Conservation (phyloP, 2,888 invertebrate genomes). For the Polietes domitor region DNA sequence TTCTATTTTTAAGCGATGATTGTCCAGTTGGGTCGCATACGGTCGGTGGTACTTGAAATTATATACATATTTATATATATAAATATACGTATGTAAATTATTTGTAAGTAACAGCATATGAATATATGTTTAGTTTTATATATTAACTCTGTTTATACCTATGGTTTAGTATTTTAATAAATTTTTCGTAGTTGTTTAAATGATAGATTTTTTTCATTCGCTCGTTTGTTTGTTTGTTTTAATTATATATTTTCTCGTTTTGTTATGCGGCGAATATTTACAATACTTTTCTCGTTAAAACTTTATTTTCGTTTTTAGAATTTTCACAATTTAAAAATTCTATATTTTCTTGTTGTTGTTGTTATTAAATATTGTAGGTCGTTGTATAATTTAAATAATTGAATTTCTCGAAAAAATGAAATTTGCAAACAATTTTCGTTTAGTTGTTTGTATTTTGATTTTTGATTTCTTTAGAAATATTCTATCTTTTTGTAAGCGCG, state of each 20-base stretch:
- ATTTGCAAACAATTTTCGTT: constrained; percentile 27
- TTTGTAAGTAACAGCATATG: no score
- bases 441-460: constrained; percentile 50
- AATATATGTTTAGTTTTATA: no score
- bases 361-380: no score
- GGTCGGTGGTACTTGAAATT: neutral
- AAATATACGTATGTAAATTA: no score
- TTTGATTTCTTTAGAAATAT: constrained; percentile 41
- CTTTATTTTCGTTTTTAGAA: constrained; percentile 37
- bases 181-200: neutral
- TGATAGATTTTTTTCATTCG: constrained; percentile 30
- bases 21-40: neutral
- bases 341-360: neutral
- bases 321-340: no score
- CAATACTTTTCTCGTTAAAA: neutral
- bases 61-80: no score
- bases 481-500: constrained; percentile 31
- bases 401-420: neutral
- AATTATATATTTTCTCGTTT: constrained; percentile 11
- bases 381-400: no score
- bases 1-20: constrained; percentile 38
- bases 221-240: constrained; percentile 18
- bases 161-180: constrained; percentile 4
- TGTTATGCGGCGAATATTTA: constrained; percentile 3
- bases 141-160: neutral